Percentiles rank a stretch among this genome's conserved stretches.
Conservation (phyloP, 2,113 vertebrate genomes). For the Arothron firmamentum region DNA sequence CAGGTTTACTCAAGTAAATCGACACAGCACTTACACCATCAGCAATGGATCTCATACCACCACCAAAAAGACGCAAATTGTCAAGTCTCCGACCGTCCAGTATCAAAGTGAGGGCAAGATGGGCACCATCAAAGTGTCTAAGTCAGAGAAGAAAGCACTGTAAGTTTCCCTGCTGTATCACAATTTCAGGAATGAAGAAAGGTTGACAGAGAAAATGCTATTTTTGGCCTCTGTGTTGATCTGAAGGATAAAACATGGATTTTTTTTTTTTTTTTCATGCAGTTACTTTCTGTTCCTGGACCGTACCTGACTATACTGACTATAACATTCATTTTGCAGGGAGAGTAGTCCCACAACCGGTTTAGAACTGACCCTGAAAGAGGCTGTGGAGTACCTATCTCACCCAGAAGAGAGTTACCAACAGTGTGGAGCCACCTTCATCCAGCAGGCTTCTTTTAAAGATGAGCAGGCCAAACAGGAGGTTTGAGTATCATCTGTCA, state of each 20-base stretch:
- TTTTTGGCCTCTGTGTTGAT: neutral
- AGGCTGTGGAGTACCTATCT: conserved; percentile 81
- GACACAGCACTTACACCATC: conserved; percentile 54
- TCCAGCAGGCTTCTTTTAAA: conserved; percentile 87
- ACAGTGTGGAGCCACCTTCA: conserved; percentile 84
- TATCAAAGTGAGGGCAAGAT: conserved; percentile 35
- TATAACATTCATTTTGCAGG: conserved; percentile 22
- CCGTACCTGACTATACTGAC: too few species aligned
- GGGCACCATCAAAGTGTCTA: conserved; percentile 32
- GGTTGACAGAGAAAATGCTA: neutral
- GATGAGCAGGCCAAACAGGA: conserved; percentile 83
- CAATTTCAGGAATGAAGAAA: neutral
- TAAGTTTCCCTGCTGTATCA: conserved; percentile 37
- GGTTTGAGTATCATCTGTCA: conserved; percentile 64
- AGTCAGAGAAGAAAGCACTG: conserved; percentile 26
- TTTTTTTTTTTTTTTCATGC: too few species aligned
- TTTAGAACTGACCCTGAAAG: conserved; percentile 76
- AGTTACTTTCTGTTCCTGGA: neutral
- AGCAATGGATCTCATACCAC: conserved; percentile 7
- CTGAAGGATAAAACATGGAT: neutral
- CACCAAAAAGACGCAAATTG: conserved; percentile 40
- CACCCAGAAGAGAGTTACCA: conserved; percentile 76
- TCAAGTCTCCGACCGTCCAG: conserved; percentile 2
- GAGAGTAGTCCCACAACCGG: conserved; percentile 56
- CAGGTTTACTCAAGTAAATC: conserved; percentile 58